Conservation (phyloP, 2,113 vertebrate genomes). For the Hypomesus transpacificus region DNA sequence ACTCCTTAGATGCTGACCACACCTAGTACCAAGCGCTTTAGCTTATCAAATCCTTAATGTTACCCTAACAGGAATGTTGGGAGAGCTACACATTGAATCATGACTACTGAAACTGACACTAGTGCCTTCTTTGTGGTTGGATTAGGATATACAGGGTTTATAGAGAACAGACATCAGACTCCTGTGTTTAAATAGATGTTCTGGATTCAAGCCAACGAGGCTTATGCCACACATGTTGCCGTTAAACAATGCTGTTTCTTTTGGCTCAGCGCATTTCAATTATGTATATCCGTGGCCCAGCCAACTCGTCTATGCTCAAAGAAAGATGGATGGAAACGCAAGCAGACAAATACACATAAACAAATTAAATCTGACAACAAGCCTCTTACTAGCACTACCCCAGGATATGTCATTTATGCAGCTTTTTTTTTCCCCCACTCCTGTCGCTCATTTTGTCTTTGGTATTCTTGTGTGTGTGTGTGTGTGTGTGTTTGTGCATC, state of each 20-base stretch:
- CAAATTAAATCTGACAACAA: conserved; percentile 42
- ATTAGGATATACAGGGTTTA: conserved; percentile 28
- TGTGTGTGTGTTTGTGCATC: conserved; percentile 29
- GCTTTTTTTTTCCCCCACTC: not conserved
- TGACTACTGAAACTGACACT: no score
- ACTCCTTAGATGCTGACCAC: no score
- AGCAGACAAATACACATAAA: conserved; percentile 35
- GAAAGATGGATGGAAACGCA: conserved; percentile 3
- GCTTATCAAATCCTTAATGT: no score
- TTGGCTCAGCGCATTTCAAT: conserved; percentile 53
- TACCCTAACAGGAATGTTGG: no score
- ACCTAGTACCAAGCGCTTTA: no score
- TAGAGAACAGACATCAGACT: conserved; percentile 26
- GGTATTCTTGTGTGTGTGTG: conserved; percentile 22
- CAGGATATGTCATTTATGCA: conserved; percentile 27
- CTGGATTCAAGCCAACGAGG: conserved; percentile 41
- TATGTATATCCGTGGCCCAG: conserved; percentile 29
- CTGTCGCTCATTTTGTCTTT: not conserved
- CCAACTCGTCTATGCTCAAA: conserved; percentile 28
- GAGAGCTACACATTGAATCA: no score
- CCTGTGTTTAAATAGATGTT: conserved; percentile 46
- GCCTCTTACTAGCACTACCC: conserved; percentile 23
- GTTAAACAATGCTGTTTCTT: conserved; percentile 39
- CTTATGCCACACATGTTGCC: conserved; percentile 44
- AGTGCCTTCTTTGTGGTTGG: not conserved